Evolutionary conservation across 2,888 invertebrate genomes (phyloP).

Genomic region (Caenorhabditis panamensis): DNA sequence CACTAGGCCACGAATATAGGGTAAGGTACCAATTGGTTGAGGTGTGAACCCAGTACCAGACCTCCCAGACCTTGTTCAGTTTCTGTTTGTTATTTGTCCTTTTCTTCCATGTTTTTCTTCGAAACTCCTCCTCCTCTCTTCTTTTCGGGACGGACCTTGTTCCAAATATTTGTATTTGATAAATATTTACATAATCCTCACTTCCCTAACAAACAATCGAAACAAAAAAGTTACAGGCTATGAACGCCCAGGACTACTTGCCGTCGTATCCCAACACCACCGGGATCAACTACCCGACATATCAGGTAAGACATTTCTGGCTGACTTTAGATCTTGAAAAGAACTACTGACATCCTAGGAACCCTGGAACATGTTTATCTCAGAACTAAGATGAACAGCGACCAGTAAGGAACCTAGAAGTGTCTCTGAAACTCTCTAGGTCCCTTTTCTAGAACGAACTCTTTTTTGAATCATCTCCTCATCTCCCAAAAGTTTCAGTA

Average conservation of each 20-base stretch:
- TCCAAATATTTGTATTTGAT: constrained; percentile 54
- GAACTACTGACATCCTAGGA: no score
- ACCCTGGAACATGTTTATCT: no score
- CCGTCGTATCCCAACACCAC: constrained; percentile 66
- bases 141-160: constrained; percentile 15
- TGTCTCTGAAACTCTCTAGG: neutral
- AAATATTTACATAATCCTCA: constrained; percentile 60
- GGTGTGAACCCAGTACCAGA: no score
- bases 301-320: constrained; percentile 45
- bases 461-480: neutral
- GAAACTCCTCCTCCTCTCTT: constrained; percentile 8
- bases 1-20: neutral
- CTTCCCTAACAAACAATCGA: neutral
- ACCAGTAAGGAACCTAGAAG: no score
- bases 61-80: neutral
- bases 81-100: constrained; percentile 14
- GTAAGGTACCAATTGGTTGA: neutral
- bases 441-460: neutral
- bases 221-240: constrained; percentile 55
- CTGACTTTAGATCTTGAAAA: no score
- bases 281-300: constrained; percentile 51
- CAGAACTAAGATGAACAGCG: no score
- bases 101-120: constrained; percentile 12
- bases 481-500: constrained; percentile 44
- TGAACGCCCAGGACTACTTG: constrained; percentile 70